These are phyloP conservation scores for Malthinus seriepunctatus DNA, from an alignment of 2,888 invertebrate species.

Conservation along the genomic window DNA sequence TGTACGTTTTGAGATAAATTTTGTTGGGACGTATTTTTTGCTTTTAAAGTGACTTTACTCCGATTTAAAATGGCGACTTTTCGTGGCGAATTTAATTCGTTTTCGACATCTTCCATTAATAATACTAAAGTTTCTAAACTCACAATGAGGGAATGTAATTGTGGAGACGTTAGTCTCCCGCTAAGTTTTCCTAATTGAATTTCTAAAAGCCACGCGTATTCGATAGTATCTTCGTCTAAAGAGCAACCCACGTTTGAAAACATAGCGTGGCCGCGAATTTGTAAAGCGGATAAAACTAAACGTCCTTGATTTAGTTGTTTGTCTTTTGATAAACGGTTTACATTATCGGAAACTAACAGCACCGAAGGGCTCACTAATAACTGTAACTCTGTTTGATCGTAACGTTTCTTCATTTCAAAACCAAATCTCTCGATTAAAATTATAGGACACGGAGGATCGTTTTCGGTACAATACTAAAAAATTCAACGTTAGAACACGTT, in stretches of 20 bases:
- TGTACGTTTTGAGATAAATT: slow-evolving; percentile 34
- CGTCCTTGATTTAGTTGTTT: slow-evolving; percentile 82
- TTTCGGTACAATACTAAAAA: slow-evolving; percentile 78
- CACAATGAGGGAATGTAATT: slow-evolving; percentile 83
- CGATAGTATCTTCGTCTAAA: slow-evolving; percentile 91
- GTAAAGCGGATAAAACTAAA: slow-evolving; percentile 81
- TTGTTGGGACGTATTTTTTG: slow-evolving; percentile 30
- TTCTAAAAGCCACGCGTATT: slow-evolving; percentile 97
- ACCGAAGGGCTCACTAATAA: slow-evolving; percentile 87
- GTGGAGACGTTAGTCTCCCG: slow-evolving; percentile 88
- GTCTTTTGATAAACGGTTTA: slow-evolving; percentile 70
- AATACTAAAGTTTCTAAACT: slow-evolving; percentile 88
- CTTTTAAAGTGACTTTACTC: slow-evolving; percentile 32
- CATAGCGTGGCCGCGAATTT: slow-evolving; percentile 93
- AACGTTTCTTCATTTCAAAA: slow-evolving; percentile 96
- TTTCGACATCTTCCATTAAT: slow-evolving; percentile 86
- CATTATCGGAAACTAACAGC: slow-evolving; percentile 75
- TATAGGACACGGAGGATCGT: slow-evolving; percentile 90
- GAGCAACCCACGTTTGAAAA: slow-evolving; percentile 91
- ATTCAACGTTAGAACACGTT: slow-evolving; percentile 22
- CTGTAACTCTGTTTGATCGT: slow-evolving; percentile 89
- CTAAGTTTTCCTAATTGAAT: slow-evolving; percentile 91
- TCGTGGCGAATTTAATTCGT: slow-evolving; percentile 79
- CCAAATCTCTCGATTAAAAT: slow-evolving; percentile 88
- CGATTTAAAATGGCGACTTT: slow-evolving; percentile 33